Percentiles rank a stretch among this genome's conserved stretches.
phyloP scores from a whole-genome alignment of 1,140 invertebrate genomes.

The Notospermus geniculatus region DNA sequence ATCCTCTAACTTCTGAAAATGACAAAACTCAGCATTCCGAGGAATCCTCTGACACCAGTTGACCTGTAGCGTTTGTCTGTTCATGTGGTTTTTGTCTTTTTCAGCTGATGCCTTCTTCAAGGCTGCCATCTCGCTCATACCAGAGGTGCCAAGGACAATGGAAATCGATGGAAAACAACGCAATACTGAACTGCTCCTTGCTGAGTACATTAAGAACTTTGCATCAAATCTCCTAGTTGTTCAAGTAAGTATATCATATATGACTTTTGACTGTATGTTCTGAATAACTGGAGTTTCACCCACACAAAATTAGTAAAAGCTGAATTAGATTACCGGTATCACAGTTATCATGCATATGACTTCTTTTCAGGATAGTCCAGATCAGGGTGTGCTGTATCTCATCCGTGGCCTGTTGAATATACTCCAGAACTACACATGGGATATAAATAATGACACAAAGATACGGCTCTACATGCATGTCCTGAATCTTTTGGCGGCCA shows the following conservation, averaged over 20 bases:
- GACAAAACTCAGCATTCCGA: no score
- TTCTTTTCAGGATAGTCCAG: constrained; percentile 72
- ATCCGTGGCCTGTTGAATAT: constrained; percentile 72
- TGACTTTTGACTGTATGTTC: background rate
- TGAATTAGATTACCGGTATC: no score
- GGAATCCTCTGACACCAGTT: no score
- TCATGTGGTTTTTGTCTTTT: constrained; percentile 34
- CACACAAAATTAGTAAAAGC: no score
- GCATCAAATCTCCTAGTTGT: constrained; percentile 81
- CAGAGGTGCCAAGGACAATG: constrained; percentile 73
- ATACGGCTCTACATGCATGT: constrained; percentile 67
- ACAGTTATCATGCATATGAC: no score
- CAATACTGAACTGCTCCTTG: constrained; percentile 70
- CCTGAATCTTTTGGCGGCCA: constrained; percentile 71
- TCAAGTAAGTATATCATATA: constrained; percentile 65
- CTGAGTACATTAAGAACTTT: constrained; percentile 69
- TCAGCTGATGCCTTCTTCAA: constrained; percentile 91
- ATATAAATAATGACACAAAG: constrained; percentile 59
- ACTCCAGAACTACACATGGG: constrained; percentile 69
- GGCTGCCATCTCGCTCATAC: constrained; percentile 75
- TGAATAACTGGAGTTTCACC: constrained; percentile 17
- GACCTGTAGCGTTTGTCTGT: background rate
- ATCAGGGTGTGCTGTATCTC: constrained; percentile 73
- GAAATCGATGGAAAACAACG: constrained; percentile 73
- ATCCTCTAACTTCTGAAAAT: no score